Conservation (phyloP, 2,113 vertebrate genomes). For the Verasper variegatus region DNA sequence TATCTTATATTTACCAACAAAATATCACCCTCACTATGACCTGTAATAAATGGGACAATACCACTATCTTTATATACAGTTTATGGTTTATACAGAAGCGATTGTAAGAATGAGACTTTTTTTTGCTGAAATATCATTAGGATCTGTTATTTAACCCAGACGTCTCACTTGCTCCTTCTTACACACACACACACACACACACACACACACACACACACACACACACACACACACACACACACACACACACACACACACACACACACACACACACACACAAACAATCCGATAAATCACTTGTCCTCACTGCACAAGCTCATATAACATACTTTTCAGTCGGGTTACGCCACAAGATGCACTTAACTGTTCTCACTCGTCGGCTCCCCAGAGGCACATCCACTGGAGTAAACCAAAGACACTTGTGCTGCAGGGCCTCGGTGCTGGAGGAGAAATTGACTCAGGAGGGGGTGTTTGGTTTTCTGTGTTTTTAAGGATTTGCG, state of each 20-base stretch:
- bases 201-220: not conserved
- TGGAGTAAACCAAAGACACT: slow-evolving; percentile 36
- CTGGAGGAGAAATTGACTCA: slow-evolving; percentile 14
- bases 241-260: not conserved
- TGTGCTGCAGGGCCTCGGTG: slow-evolving; percentile 31
- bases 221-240: not conserved
- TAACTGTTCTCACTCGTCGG: slow-evolving; percentile 36
- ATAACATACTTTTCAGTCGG: slow-evolving; percentile 42
- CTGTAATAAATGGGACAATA: too few species aligned
- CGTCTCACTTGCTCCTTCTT: not conserved
- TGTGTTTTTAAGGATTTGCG: slow-evolving; percentile 58
- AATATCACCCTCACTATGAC: too few species aligned
- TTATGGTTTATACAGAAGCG: not conserved
- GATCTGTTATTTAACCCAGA: slow-evolving; percentile 24
- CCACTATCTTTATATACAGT: not conserved
- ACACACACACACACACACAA: not conserved
- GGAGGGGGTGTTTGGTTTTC: slow-evolving; percentile 41
- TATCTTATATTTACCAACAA: too few species aligned
- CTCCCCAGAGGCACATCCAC: slow-evolving; percentile 40
- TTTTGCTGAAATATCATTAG: not conserved
- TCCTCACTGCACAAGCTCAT: slow-evolving; percentile 23
- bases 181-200: too few species aligned
- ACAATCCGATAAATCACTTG: slow-evolving; percentile 15
- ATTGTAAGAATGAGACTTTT: not conserved
- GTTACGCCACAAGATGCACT: slow-evolving; percentile 27